Evolutionary conservation across 1,140 invertebrate species (phyloP), one percentile per base, ranked within the genome.

Genomic region (Hyphantria cunea): DNA sequence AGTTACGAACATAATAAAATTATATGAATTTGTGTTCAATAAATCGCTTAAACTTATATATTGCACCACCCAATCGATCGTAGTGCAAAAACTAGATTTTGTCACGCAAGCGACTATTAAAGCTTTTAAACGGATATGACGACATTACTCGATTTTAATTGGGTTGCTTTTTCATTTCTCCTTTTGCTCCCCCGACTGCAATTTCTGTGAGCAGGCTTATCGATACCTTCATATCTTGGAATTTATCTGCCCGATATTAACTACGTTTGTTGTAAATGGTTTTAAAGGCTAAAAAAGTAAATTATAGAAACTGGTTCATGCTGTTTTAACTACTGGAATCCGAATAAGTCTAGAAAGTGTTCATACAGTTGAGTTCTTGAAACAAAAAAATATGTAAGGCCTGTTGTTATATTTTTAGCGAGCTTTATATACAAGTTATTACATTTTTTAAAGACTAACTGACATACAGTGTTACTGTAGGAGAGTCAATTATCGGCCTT

Each of bases 61-160:
- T 80, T 84, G 49, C 9, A 58, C 67, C 70, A 54, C 47, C 45
- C 34, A 44, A 52, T 53, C 34, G 66, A 69, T 70, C 54, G 51
- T 63, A 51, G 66, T 68, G 71, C 61, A 86, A 88, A 84, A 88
- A 88, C 82, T 82, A 80, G 84, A 84, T 82, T 88, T 88, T 79
- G 78, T 84, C 76, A 80, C 66, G 72, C 72, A 69, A 68, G 53
- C 47, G 64, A 70, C 74, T 74, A 84, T 85, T 87, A 85, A 80
- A 52, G 65, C 62, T 71, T 75, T 68, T 44, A 72, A 82, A 56
- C 81, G 83, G 84, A 88, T 88, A 77, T 70, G 72, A 74, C 76
- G 77, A 72, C 68, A 69, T 68, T 76, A 78, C 74, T 75, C 72
- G 71, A 68, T 67, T 66, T 86, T 86, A 86, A 85, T 88, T 85